These are phyloP conservation scores for Troilus luridus DNA, from an alignment of 2,888 invertebrate species.

Conservation along the genomic window DNA sequence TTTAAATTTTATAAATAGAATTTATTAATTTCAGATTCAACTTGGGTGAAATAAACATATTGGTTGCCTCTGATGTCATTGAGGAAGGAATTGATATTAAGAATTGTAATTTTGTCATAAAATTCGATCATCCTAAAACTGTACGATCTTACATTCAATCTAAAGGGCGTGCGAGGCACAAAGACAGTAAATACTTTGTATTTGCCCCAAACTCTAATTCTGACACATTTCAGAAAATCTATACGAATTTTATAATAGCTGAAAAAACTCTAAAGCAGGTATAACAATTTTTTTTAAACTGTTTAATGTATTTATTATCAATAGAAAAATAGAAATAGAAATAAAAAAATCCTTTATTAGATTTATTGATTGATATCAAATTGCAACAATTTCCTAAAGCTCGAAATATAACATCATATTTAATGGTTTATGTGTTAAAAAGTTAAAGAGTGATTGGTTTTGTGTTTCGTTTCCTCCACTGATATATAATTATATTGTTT, in stretches of 20 bases:
- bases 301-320: too few relatives aligned
- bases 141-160: conserved; percentile 91
- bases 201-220: conserved; percentile 60
- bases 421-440: too few relatives aligned
- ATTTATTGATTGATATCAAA: too few relatives aligned
- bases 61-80: conserved; percentile 84
- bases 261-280: conserved; percentile 70
- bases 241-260: conserved; percentile 60
- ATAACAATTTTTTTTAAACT: conserved; percentile 65
- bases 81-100: conserved; percentile 93
- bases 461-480: too few relatives aligned
- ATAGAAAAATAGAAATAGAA: too few relatives aligned
- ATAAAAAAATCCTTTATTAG: too few relatives aligned
- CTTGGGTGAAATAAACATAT: conserved; percentile 75
- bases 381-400: too few relatives aligned
- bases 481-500: too few relatives aligned
- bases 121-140: conserved; percentile 80
- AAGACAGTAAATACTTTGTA: conserved; percentile 72
- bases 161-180: conserved; percentile 87
- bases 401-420: too few relatives aligned
- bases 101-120: conserved; percentile 83
- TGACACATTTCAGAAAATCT: conserved; percentile 52
- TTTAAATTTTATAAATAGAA: conserved; percentile 43
- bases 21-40: conserved; percentile 71
- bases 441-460: too few relatives aligned